These are phyloP conservation scores for Eptesicus fuscus DNA, from an alignment of 2,113 vertebrate species.

Conservation along the genomic window DNA sequence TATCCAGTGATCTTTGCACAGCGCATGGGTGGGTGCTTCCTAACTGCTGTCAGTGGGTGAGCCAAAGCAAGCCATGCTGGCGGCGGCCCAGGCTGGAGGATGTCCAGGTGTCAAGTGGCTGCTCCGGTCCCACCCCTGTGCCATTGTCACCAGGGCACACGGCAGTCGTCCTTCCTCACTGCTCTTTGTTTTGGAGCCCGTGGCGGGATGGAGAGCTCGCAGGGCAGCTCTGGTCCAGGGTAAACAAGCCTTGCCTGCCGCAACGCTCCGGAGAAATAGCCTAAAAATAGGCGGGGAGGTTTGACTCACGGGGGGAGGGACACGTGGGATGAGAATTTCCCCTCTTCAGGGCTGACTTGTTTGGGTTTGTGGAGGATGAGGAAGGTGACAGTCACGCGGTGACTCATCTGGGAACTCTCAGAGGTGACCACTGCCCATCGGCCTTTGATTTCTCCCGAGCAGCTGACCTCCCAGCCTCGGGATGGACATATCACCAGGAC, in stretches of 20 bases:
- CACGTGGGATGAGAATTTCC: background rate
- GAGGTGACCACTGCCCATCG: background rate
- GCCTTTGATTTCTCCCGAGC: background rate
- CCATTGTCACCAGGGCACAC: background rate
- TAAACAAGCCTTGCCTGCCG: background rate
- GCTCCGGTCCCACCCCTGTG: background rate
- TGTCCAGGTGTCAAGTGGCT: background rate
- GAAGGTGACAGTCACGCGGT: background rate
- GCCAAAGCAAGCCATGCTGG: background rate
- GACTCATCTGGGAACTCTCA: slow-evolving; percentile 51
- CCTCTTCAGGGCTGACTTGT: background rate
- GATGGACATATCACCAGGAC: background rate
- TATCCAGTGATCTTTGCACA: background rate
- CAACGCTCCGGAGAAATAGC: background rate
- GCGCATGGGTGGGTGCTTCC: background rate
- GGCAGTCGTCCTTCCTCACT: background rate
- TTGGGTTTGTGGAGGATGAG: background rate
- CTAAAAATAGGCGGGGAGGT: slow-evolving; percentile 22
- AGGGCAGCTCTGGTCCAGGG: background rate
- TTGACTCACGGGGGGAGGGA: slow-evolving; percentile 12
- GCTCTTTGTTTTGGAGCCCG: background rate
- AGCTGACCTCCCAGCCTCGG: background rate
- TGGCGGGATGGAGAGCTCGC: background rate
- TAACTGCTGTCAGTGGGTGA: fast-evolving
- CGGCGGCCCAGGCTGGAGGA: background rate